Base-by-base conservation (phyloP, 2,888 invertebrate genomes). In the Deilephila porcellus region DNA sequence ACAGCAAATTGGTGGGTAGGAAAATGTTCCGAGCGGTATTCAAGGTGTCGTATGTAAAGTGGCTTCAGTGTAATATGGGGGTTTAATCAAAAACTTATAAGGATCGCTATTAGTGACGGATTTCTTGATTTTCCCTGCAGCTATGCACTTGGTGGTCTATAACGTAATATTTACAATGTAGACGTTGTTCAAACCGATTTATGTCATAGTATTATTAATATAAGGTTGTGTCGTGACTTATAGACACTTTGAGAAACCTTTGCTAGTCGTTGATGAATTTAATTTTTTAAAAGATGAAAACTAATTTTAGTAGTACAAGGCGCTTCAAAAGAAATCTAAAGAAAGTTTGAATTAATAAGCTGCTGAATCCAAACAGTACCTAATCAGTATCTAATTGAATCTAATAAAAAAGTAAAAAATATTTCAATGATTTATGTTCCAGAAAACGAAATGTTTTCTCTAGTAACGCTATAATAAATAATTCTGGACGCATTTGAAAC, bases 1-100 rank as follows among this genome's bases (percentile, higher is more conserved):
- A 75, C 75, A 76, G 79, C 79, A 79, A 81, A 81, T 79, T 79
- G 79, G 76, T 80, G 56, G 72, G 34, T 63, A 53, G 34, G 56
- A 64, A 64, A 72, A 63, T 64, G 53, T 63, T n/a, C 52, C n/a
- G 62, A 17, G 53, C 62, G 62, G 62, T 53, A 25, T 63, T 63
- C 53, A 64, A 72, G 60, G 60, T 60, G 34, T 53, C 63, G 56
- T 63, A 56, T 72, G 53, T 32, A 72, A 56, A 72, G 63, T 45
- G 52, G 52, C 52, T 67, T 67, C 45, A 20, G 45, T 52, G 67
- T 25, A 67, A 25, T 3, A 19, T 7, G 34, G 52, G 52, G 52
- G 63, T 63, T 63, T 52, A 67, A 67, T 67, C 20, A 67, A 67
- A 64, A 67, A 29, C 67, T 67, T 67, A 67, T 67, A 67, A 67